A percentile compares a stretch with the other conserved stretches of the same genome.
Conservation (phyloP, 2,113 vertebrate species). For the Telmatochromis brachygnathus region DNA sequence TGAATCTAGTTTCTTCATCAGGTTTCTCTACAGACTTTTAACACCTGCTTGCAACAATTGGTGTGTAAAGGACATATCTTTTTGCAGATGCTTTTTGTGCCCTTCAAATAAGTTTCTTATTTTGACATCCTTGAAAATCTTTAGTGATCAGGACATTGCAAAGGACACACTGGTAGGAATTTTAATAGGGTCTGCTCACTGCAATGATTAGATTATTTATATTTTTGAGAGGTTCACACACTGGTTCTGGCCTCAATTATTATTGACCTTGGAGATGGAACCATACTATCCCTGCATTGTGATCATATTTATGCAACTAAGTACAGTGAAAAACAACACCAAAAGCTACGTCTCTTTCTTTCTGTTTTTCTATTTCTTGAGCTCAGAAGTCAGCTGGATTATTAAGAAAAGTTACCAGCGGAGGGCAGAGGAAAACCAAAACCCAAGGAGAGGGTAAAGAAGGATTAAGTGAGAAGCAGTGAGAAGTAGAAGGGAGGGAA, state of each 20-base stretch:
- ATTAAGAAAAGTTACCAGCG: background rate
- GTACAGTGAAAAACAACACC: background rate
- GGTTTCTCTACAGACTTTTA: background rate
- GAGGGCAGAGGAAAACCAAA: background rate
- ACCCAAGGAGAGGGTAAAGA: background rate
- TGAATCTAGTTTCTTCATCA: background rate
- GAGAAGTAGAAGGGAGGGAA: background rate
- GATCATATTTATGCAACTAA: background rate
- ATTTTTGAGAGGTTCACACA: background rate
- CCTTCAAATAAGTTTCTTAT: background rate
- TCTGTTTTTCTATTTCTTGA: background rate
- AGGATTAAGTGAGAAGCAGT: background rate
- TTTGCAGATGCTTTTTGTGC: background rate
- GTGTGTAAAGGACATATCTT: background rate
- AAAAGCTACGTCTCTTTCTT: background rate
- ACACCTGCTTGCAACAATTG: background rate
- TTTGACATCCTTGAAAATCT: background rate
- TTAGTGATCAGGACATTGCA: background rate
- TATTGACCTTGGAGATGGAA: background rate
- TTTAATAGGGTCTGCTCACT: background rate
- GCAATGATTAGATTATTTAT: slow-evolving; percentile 1
- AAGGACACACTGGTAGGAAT: background rate
- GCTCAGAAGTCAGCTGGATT: background rate
- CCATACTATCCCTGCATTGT: background rate
- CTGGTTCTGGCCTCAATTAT: background rate